These are phyloP conservation scores for Lepus timidus DNA, from an alignment of 2,113 vertebrate species.

Conservation along the genomic window DNA sequence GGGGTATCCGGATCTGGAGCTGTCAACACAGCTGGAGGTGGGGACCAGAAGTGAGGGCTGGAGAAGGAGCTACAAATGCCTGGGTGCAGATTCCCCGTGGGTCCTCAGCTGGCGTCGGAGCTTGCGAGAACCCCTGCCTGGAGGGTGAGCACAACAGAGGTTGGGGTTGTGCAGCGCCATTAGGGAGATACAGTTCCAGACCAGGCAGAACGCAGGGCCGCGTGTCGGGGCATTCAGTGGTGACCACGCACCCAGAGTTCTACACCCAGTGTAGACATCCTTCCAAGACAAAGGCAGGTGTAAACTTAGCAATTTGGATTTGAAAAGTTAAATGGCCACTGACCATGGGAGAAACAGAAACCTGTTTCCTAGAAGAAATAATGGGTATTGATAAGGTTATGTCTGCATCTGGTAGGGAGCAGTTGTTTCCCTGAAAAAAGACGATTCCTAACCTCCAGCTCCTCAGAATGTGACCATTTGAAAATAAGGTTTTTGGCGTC, in stretches of 20 bases:
- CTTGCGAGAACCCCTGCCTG: background rate
- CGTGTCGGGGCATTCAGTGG: background rate
- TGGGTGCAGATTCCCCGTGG: background rate
- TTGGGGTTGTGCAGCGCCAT: background rate
- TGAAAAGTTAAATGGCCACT: background rate
- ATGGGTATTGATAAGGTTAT: background rate
- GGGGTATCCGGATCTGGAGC: background rate
- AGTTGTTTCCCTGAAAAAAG: no score
- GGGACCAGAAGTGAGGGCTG: background rate
- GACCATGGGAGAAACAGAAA: background rate
- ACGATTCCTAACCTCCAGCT: no score
- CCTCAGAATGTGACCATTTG: no score
- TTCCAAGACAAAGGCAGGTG: background rate
- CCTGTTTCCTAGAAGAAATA: constrained; percentile 8
- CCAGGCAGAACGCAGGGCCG: background rate
- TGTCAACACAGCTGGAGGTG: background rate
- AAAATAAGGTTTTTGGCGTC: no score
- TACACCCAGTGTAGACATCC: background rate
- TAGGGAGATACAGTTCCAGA: background rate
- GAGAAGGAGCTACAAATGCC: background rate
- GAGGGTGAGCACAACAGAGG: background rate
- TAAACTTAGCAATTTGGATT: background rate
- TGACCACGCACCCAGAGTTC: background rate
- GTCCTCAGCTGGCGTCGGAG: background rate
- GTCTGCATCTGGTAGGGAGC: background rate